Percentiles rank a stretch among this genome's conserved stretches.
Conservation (phyloP, 1,140 invertebrate genomes). For the Lanistes nyassanus region DNA sequence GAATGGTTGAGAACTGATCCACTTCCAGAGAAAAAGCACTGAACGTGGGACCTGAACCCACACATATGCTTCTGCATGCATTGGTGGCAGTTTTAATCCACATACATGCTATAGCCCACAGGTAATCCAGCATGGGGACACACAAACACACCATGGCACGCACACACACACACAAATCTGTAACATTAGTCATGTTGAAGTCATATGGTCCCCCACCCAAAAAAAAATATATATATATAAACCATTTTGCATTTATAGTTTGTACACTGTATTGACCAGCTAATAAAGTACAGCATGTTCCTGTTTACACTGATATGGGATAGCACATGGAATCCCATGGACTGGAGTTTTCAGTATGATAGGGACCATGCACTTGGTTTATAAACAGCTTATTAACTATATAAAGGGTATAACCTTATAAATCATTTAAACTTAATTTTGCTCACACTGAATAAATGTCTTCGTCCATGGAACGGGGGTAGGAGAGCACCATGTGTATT, state of each 20-base stretch:
- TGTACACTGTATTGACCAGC: not conserved
- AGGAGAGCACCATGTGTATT: no score
- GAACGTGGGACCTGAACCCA: no score
- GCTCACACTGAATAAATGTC: no score
- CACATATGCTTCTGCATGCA: not conserved
- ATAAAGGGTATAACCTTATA: no score
- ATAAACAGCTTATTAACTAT: no score
- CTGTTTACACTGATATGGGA: not conserved
- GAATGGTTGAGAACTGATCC: not conserved
- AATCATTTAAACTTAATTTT: no score
- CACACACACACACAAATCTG: conserved; percentile 10
- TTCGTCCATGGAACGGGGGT: no score
- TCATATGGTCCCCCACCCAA: not conserved
- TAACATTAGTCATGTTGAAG: not conserved
- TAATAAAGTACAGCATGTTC: not conserved
- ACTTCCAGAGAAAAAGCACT: no score
- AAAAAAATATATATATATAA: not conserved
- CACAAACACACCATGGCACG: not conserved
- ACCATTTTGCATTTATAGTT: not conserved
- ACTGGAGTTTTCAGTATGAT: not conserved
- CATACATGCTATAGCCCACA: not conserved
- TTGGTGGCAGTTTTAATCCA: not conserved
- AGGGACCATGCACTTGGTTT: no score
- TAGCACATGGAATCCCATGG: not conserved
- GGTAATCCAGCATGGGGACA: not conserved